phyloP scores from a whole-genome alignment of 2,113 vertebrate genomes.

The Lipotes vexillifer region DNA sequence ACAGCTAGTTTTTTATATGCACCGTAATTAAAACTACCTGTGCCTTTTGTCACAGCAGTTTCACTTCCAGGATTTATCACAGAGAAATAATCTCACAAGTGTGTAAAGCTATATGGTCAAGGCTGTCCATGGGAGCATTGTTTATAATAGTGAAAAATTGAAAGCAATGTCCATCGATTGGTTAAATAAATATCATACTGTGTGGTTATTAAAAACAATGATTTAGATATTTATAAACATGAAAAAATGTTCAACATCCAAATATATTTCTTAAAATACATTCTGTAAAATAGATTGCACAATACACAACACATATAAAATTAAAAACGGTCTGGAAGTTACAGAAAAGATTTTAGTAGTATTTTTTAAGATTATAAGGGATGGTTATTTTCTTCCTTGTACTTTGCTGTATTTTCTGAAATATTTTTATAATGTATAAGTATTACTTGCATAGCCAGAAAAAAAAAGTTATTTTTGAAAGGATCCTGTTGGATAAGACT shows the following conservation, averaged over 20 bases:
- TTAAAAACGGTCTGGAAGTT: not conserved
- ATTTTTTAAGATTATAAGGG: not conserved
- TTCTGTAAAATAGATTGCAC: not conserved
- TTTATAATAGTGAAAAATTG: not conserved
- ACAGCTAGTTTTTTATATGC: not conserved
- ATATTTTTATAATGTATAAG: not conserved
- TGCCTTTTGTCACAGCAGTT: not conserved
- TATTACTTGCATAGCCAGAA: not conserved
- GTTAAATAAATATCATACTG: not conserved
- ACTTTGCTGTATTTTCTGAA: conserved; percentile 7
- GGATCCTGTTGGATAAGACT: not conserved
- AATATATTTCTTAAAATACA: not conserved
- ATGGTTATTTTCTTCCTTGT: not conserved
- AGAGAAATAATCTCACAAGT: not conserved
- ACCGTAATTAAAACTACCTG: not conserved
- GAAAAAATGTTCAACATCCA: not conserved
- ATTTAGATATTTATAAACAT: not conserved
- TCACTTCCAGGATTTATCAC: not conserved
- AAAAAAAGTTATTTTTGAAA: not conserved
- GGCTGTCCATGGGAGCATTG: not conserved
- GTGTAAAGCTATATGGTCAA: not conserved
- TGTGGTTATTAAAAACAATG: not conserved
- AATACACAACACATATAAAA: not conserved
- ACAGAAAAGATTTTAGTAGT: not conserved
- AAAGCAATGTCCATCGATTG: not conserved